phyloP scores from a whole-genome alignment of 2,797 vertebrate genomes.

The Nannoperca obscura region DNA sequence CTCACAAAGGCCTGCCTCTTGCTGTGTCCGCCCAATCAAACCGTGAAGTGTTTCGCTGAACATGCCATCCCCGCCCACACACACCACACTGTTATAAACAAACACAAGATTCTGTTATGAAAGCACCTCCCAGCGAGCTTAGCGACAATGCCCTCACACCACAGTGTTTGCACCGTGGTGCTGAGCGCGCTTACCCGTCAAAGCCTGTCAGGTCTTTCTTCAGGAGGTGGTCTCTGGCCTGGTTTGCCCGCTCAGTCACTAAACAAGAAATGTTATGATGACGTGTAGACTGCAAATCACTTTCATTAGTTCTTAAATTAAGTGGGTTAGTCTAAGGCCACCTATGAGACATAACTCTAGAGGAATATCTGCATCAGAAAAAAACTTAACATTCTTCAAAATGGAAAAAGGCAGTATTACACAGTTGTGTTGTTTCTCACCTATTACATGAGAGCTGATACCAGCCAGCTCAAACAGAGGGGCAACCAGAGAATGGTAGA shows the following conservation, averaged over 20 bases:
- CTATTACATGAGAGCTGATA: conserved; percentile 87
- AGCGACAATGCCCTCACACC: conserved; percentile 12
- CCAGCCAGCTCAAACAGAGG: conserved; percentile 89
- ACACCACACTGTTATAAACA: conserved; percentile 85
- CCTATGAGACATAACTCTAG: neutral
- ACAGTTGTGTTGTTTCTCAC: conserved; percentile 66
- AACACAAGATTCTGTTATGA: conserved; percentile 60
- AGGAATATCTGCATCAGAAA: neutral
- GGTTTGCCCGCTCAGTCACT: conserved; percentile 88
- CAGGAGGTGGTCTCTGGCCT: conserved; percentile 88
- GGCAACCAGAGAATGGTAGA: conserved; percentile 85
- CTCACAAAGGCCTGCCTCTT: conserved; percentile 86
- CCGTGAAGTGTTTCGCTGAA: conserved; percentile 90
- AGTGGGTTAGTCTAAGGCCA: neutral
- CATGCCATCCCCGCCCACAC: conserved; percentile 91
- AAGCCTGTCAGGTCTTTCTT: conserved; percentile 88
- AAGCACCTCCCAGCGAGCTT: conserved; percentile 25
- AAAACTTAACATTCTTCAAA: neutral
- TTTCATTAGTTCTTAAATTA: neutral
- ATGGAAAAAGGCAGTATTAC: neutral
- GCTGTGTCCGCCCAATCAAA: conserved; percentile 87
- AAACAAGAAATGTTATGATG: conserved; percentile 8
- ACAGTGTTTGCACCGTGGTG: conserved; percentile 26
- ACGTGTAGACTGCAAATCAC: conserved; percentile 5
- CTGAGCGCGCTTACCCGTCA: conserved; percentile 84